Percentiles rank a stretch among this genome's conserved stretches.
Evolutionary conservation across 2,113 vertebrate species (phyloP).

Genomic region (Tapirus terrestris): DNA sequence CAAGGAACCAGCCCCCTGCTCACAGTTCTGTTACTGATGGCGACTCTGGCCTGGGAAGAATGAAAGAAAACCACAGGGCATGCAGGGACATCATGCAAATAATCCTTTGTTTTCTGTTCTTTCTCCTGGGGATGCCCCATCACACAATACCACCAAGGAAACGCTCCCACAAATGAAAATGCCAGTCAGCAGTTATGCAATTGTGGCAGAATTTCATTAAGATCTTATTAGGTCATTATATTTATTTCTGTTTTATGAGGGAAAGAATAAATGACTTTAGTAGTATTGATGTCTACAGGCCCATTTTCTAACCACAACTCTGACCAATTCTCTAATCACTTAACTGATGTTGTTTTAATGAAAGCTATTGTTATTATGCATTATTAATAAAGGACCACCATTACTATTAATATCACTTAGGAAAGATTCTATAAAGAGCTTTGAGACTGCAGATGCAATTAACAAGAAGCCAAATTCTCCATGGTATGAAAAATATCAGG

Average conservation of each 20-base stretch:
- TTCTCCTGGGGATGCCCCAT: slow-evolving; percentile 11
- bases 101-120: neutral
- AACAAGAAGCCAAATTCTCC: slow-evolving; percentile 59
- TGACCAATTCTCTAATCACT: slow-evolving; percentile 70
- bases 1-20: neutral
- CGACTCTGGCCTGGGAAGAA: neutral
- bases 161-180: slow-evolving; percentile 59
- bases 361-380: slow-evolving; percentile 74
- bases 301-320: slow-evolving; percentile 71
- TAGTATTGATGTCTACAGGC: slow-evolving; percentile 45
- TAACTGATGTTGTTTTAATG: slow-evolving; percentile 76
- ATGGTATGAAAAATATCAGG: neutral
- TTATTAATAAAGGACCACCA: slow-evolving; percentile 80
- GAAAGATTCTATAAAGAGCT: slow-evolving; percentile 68
- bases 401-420: slow-evolving; percentile 78
- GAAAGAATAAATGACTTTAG: slow-evolving; percentile 62
- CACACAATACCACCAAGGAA: neutral
- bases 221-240: slow-evolving; percentile 15
- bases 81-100: neutral
- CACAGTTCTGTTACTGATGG: neutral
- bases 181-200: neutral
- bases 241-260: slow-evolving; percentile 64
- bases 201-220: slow-evolving; percentile 52
- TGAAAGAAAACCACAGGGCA: neutral
- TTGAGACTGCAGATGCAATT: slow-evolving; percentile 63